Percentiles rank a stretch among this genome's conserved stretches.
These are phyloP conservation scores for Hafferia zeledoni DNA, from an alignment of 2,797 vertebrate species.

Conservation along the genomic window DNA sequence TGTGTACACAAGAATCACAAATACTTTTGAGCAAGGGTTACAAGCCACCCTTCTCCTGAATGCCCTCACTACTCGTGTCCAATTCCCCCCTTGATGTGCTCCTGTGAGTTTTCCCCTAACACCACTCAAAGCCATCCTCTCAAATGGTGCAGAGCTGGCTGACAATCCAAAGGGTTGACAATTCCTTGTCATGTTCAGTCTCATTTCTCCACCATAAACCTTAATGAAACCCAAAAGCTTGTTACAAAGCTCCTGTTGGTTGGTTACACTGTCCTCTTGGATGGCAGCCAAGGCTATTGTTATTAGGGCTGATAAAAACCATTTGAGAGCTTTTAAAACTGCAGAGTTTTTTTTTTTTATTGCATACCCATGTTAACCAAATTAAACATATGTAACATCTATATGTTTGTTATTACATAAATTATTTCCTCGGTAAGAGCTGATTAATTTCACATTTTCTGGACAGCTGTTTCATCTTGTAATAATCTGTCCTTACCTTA, in stretches of 20 bases:
- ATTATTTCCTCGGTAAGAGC: neutral
- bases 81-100: neutral
- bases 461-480: neutral
- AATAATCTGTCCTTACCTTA: neutral
- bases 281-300: neutral
- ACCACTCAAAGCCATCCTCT: neutral
- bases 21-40: neutral
- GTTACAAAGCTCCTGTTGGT: neutral
- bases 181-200: neutral
- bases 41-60: neutral
- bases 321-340: neutral
- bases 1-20: neutral
- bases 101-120: neutral
- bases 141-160: neutral
- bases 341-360: rapidly evolving
- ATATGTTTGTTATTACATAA: neutral
- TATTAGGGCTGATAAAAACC: neutral
- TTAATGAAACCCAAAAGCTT: neutral
- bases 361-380: neutral
- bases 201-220: neutral
- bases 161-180: neutral
- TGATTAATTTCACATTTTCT: neutral
- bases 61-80: neutral
- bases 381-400: neutral
- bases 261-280: neutral